A percentile compares a stretch with the other conserved stretches of the same genome.
Conservation (phyloP, 2,113 vertebrate genomes). For the Oncorhynchus keta region DNA sequence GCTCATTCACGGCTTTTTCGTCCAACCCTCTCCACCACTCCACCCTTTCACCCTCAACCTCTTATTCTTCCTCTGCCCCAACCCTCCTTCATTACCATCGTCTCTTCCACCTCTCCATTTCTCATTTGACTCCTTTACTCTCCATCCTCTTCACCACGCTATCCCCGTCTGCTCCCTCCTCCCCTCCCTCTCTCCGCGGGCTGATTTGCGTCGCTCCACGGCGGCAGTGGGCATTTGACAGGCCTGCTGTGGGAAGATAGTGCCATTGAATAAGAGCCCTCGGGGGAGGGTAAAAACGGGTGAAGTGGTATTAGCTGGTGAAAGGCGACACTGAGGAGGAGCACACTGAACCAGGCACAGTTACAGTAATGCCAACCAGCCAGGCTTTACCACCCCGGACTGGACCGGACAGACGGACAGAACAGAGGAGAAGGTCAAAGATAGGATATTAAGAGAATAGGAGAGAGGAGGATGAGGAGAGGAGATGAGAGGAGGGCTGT, state of each 20-base stretch:
- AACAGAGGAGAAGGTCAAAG: conserved; percentile 17
- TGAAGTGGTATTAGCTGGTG: conserved; percentile 58
- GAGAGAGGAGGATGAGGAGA: not conserved
- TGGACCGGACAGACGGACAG: conserved; percentile 22
- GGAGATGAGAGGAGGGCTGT: not conserved
- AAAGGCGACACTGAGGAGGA: conserved; percentile 38
- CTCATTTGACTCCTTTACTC: not conserved
- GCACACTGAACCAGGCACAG: conserved; percentile 27
- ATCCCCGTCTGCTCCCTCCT: conserved; percentile 7
- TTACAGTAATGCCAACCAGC: conserved; percentile 23
- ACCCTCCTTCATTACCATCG: no score
- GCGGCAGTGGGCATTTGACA: conserved; percentile 59
- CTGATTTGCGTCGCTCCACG: conserved; percentile 63
- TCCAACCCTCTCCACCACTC: conserved; percentile 14
- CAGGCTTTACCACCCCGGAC: conserved; percentile 29
- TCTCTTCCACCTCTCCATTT: not conserved
- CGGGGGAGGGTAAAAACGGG: conserved; percentile 20
- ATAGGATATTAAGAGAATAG: conserved; percentile 5
- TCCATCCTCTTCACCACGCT: not conserved
- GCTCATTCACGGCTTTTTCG: not conserved
- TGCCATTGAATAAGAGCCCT: conserved; percentile 66
- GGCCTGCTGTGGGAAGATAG: conserved; percentile 74
- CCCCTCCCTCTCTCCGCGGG: conserved; percentile 38
- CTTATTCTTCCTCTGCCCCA: no score
- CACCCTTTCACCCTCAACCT: conserved; percentile 13